Evolutionary conservation across 53 echinoderm and acorn worm species (phyloP).

Genomic region (Echinarachnius parma): DNA sequence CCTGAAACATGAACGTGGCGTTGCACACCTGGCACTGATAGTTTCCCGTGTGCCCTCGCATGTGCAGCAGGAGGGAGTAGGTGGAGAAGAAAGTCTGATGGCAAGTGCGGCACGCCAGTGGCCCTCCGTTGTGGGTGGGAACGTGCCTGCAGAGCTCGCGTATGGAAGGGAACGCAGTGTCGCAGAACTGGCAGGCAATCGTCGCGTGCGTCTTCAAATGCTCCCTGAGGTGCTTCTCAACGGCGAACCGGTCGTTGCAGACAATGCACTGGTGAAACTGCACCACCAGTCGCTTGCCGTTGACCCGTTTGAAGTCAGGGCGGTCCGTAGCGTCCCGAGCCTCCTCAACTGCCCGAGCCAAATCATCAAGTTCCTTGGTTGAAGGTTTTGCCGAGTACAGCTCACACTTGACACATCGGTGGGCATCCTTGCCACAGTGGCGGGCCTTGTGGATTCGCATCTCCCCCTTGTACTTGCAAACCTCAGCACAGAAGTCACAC

Average conservation of each 20-base stretch:
- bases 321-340: background rate
- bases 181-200: constrained; percentile 18
- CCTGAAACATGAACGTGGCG: constrained; percentile 17
- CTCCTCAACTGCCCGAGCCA: constrained; percentile 12
- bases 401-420: constrained; percentile 11
- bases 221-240: constrained; percentile 15
- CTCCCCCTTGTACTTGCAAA: constrained; percentile 1
- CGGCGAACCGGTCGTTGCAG: constrained; percentile 18
- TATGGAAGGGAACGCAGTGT: background rate
- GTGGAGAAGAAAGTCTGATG: constrained; percentile 25
- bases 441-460: background rate
- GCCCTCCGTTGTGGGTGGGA: constrained; percentile 15
- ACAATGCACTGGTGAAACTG: constrained; percentile 26
- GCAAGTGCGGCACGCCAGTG: constrained; percentile 17
- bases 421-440: constrained; percentile 8
- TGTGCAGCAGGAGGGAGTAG: constrained; percentile 10
- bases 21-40: constrained; percentile 5
- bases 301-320: background rate
- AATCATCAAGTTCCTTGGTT: background rate
- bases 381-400: background rate
- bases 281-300: background rate
- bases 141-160: constrained; percentile 15
- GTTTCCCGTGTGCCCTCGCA: constrained; percentile 18
- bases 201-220: constrained; percentile 6
- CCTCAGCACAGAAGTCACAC: constrained; percentile 15